Evolutionary conservation across 2,888 invertebrate genomes (phyloP).

Genomic region (Amblyjoppa fuscipennis): DNA sequence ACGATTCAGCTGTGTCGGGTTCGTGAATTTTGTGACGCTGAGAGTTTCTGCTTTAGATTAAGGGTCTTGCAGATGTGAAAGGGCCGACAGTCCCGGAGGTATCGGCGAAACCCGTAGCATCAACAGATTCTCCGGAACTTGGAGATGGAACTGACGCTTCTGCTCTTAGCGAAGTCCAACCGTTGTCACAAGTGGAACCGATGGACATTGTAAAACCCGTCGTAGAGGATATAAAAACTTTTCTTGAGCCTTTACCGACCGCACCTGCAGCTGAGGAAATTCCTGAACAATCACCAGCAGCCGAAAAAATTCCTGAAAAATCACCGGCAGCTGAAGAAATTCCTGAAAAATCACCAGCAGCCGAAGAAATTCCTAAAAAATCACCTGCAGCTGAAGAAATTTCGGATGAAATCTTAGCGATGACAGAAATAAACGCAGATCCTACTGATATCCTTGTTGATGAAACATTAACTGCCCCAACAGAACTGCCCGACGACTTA

Average conservation of each 20-base stretch:
- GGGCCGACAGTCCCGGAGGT: conserved; percentile 4
- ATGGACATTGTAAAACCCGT: background rate
- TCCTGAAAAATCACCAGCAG: too few species aligned
- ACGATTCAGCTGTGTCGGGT: conserved; percentile 8
- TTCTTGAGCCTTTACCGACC: background rate
- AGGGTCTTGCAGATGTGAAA: conserved; percentile 54
- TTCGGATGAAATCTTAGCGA: background rate
- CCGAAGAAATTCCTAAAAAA: too few species aligned
- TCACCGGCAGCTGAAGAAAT: too few species aligned
- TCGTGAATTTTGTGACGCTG: conserved; percentile 6
- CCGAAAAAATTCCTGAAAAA: too few species aligned
- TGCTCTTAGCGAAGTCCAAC: background rate
- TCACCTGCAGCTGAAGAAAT: background rate
- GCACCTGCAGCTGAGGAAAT: background rate
- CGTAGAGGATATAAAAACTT: conserved; percentile 1
- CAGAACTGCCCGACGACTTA: background rate
- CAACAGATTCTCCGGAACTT: background rate
- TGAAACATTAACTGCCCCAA: background rate
- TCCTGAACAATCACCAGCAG: background rate
- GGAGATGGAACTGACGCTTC: background rate
- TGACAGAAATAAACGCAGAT: background rate
- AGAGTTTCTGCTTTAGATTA: conserved; percentile 60
- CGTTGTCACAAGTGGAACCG: conserved; percentile 12
- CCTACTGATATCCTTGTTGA: background rate
- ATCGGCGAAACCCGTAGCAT: background rate